A percentile compares a stretch with the other conserved stretches of the same genome.
Evolutionary conservation across 2,113 vertebrate genomes (phyloP).

Genomic region (Lichenostomus cassidix): DNA sequence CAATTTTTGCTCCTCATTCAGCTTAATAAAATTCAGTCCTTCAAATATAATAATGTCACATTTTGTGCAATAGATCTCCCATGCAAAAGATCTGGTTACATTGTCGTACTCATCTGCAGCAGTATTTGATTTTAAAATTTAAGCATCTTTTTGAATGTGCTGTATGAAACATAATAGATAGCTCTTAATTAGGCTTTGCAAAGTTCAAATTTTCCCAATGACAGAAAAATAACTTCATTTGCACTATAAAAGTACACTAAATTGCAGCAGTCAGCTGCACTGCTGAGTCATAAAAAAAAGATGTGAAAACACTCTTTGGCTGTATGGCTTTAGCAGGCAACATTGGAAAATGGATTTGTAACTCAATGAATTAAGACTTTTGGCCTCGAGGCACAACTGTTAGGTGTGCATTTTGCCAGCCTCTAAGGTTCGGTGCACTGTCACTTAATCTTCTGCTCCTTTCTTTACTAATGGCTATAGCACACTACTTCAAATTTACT

Average conservation of each 20-base stretch:
- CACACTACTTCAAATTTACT: not conserved
- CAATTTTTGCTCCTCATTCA: not conserved
- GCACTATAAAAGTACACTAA: not conserved
- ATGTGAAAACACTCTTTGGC: not conserved
- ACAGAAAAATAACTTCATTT: not conserved
- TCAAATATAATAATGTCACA: not conserved
- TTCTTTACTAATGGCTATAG: not conserved
- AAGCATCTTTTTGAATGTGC: not conserved
- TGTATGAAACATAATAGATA: not conserved
- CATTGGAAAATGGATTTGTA: conserved; percentile 22
- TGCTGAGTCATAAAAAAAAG: not conserved
- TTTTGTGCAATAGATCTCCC: not conserved
- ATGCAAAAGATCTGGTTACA: not conserved
- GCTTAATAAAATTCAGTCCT: not conserved
- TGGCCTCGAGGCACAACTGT: conserved; percentile 25
- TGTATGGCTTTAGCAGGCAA: not conserved
- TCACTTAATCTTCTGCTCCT: not conserved
- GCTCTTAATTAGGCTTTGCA: not conserved
- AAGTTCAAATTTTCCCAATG: not conserved
- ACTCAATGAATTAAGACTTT: conserved; percentile 10
- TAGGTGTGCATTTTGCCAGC: not conserved
- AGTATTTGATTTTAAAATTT: not conserved
- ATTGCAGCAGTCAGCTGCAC: not conserved
- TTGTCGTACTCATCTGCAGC: not conserved
- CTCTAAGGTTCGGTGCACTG: not conserved